phyloP scores from a whole-genome alignment of 2,888 invertebrate species.

The Geotrupes spiniger region DNA sequence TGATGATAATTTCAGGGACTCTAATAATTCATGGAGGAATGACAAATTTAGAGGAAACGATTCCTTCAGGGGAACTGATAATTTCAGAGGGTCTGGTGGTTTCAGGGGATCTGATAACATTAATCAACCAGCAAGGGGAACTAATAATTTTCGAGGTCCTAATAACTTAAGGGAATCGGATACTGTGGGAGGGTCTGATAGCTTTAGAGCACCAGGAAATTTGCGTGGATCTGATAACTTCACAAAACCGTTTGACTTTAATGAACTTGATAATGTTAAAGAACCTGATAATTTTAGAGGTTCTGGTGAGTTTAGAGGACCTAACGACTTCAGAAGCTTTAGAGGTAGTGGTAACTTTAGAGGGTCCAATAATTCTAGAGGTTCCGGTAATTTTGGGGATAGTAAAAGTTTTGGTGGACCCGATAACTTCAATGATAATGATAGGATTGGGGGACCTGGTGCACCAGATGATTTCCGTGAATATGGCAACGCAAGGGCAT shows the following conservation, averaged over 20 bases:
- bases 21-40: conserved; percentile 3
- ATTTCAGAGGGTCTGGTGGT: background rate
- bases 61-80: conserved; percentile 14
- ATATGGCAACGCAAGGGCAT: background rate
- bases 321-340: background rate
- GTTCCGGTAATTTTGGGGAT: conserved; percentile 22
- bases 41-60: conserved; percentile 15
- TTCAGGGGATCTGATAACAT: conserved; percentile 14
- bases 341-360: conserved; percentile 13
- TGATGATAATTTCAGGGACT: background rate
- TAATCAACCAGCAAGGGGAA: conserved; percentile 11
- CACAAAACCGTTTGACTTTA: conserved; percentile 14
- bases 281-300: conserved; percentile 13
- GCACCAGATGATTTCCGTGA: conserved; percentile 21
- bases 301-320: conserved; percentile 12
- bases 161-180: background rate
- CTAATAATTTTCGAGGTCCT: conserved; percentile 17
- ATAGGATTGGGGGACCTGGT: conserved; percentile 19
- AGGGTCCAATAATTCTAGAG: conserved; percentile 16
- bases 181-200: conserved; percentile 10
- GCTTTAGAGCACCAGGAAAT: conserved; percentile 16
- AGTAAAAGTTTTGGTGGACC: conserved; percentile 11
- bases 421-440: conserved; percentile 7
- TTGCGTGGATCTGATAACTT: conserved; percentile 20
- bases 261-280: conserved; percentile 18